Conservation (phyloP, 2,797 vertebrate genomes). For the Microtus obscurus region DNA sequence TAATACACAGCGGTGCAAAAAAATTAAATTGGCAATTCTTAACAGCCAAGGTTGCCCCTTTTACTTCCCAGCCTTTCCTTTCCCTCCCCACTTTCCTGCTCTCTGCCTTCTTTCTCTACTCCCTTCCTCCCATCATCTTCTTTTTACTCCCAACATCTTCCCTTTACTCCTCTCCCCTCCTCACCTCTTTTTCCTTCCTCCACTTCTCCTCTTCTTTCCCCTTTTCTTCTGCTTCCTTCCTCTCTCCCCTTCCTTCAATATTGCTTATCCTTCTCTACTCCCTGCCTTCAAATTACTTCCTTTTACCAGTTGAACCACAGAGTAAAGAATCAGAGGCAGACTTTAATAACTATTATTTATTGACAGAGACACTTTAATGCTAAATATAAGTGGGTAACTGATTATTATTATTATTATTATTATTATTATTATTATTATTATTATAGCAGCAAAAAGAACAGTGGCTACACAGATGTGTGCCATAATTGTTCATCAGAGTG, state of each 20-base stretch:
- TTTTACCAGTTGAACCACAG: background rate
- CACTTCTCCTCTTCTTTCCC: no score
- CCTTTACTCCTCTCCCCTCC: background rate
- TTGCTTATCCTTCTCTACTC: background rate
- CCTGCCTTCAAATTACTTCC: background rate
- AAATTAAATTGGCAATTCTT: background rate
- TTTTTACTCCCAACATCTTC: background rate
- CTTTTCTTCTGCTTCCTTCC: background rate
- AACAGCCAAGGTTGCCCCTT: background rate
- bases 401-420: background rate
- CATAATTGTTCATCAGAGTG: background rate
- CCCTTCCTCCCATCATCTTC: background rate
- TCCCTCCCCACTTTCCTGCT: background rate
- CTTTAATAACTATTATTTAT: background rate
- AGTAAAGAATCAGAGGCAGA: background rate
- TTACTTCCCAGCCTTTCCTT: background rate
- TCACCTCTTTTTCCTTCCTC: accelerated
- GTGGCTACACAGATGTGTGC: background rate
- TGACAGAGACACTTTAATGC: background rate
- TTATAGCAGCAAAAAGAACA: background rate
- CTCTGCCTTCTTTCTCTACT: background rate
- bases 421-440: background rate
- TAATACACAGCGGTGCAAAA: background rate
- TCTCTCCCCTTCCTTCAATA: background rate
- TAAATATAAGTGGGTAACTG: background rate